These are phyloP conservation scores for Pogonomyrmex californicus DNA, from an alignment of 1,140 invertebrate species.

Conservation along the genomic window DNA sequence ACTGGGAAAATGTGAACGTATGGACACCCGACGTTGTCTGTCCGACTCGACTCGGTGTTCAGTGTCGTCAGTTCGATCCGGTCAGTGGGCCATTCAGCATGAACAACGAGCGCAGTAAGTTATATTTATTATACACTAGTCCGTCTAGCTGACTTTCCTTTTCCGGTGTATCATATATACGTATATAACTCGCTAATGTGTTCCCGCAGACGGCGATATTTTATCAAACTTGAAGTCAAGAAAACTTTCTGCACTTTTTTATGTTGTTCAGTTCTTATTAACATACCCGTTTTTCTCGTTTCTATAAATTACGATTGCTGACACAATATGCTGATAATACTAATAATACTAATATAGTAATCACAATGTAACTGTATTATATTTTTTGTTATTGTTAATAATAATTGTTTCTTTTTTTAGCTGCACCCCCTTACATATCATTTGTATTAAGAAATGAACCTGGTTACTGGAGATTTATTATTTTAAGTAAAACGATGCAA, in stretches of 20 bases:
- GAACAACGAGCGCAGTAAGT: constrained; percentile 83
- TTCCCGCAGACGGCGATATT: not conserved
- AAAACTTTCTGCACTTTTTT: not conserved
- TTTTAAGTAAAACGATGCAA: not conserved
- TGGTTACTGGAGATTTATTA: not conserved
- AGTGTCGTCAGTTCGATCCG: constrained; percentile 85
- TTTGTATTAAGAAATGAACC: not conserved
- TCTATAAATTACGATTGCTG: not conserved
- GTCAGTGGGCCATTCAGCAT: constrained; percentile 85
- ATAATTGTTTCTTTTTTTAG: not conserved
- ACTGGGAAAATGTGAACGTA: constrained; percentile 80
- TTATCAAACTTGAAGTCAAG: constrained; percentile 18
- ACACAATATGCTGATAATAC: not conserved
- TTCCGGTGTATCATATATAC: not conserved
- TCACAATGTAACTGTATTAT: not conserved
- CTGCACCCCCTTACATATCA: not conserved
- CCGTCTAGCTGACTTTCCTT: constrained; percentile 36
- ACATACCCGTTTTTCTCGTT: not conserved
- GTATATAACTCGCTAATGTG: constrained; percentile 23
- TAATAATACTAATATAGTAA: not conserved
- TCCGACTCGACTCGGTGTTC: constrained; percentile 79
- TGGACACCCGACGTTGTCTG: constrained; percentile 81
- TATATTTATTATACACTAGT: constrained; percentile 62
- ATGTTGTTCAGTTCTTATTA: no score
- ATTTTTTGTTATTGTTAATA: constrained; percentile 3